Percentiles rank a stretch among this genome's conserved stretches.
Evolutionary conservation across 2,113 vertebrate species (phyloP).

Genomic region (Paramormyrops kingsleyae): DNA sequence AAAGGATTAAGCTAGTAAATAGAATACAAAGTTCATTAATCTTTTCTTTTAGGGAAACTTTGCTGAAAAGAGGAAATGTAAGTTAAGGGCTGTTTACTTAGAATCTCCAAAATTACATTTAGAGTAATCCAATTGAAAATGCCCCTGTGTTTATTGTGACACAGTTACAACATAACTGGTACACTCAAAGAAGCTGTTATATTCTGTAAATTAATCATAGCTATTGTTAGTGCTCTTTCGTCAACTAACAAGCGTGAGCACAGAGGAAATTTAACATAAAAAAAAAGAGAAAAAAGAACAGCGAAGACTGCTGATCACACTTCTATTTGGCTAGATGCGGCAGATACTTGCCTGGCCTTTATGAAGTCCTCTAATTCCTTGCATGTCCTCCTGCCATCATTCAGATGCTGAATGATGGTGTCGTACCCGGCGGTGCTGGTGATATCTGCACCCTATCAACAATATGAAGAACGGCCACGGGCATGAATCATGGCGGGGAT

Average conservation of each 20-base stretch:
- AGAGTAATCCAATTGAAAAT: conserved; percentile 2
- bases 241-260: not conserved
- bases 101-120: not conserved
- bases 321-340: not conserved
- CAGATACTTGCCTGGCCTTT: conserved; percentile 76
- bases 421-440: conserved; percentile 79
- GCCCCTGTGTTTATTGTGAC: not conserved
- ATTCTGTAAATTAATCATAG: not conserved
- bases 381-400: conserved; percentile 84
- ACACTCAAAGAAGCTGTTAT: not conserved
- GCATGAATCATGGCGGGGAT: not conserved
- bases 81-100: not conserved
- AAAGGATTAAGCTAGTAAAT: not conserved
- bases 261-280: not conserved
- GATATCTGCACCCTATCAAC: conserved; percentile 70
- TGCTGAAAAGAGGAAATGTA: conserved; percentile 10
- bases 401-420: conserved; percentile 78
- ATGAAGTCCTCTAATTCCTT: conserved; percentile 94
- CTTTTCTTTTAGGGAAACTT: not conserved
- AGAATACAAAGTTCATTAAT: not conserved
- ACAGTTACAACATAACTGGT: not conserved
- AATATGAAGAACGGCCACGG: not conserved
- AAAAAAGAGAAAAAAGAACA: not conserved
- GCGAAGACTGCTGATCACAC: not conserved
- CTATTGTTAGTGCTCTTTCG: not conserved